These are phyloP conservation scores for Tachina lurida DNA, from an alignment of 2,888 invertebrate species.

Conservation along the genomic window DNA sequence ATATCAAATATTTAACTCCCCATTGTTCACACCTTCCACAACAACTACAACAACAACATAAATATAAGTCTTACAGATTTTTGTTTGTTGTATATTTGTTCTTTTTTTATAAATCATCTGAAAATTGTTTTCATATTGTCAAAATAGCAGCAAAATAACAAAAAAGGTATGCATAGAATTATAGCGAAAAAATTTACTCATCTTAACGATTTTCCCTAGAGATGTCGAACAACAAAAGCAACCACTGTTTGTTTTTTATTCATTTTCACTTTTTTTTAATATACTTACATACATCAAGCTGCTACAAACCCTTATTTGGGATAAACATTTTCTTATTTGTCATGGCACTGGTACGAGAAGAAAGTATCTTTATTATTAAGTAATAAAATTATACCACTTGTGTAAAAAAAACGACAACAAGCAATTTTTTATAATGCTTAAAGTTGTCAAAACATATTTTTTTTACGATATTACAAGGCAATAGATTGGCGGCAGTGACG, in stretches of 20 bases:
- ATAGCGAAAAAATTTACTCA: constrained; percentile 62
- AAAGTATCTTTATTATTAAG: constrained; percentile 79
- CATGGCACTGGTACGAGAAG: constrained; percentile 56
- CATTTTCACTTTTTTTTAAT: neutral
- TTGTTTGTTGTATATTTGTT: constrained; percentile 28
- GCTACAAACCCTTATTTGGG: constrained; percentile 58
- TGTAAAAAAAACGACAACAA: constrained; percentile 70
- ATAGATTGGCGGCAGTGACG: constrained; percentile 1
- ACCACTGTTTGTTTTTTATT: constrained; percentile 28
- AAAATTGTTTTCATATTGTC: constrained; percentile 63
- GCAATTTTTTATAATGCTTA: constrained; percentile 80
- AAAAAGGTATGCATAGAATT: constrained; percentile 52
- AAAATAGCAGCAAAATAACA: constrained; percentile 12
- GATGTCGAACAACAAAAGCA: constrained; percentile 38
- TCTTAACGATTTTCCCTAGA: constrained; percentile 55
- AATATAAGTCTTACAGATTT: constrained; percentile 4
- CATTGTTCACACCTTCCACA: constrained; percentile 66
- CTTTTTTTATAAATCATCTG: constrained; percentile 68
- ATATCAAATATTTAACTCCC: constrained; percentile 53
- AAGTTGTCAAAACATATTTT: constrained; percentile 82
- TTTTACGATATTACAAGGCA: constrained; percentile 56
- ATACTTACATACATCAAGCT: constrained; percentile 23
- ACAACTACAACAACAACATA: constrained; percentile 13
- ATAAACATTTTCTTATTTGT: constrained; percentile 36
- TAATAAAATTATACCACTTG: constrained; percentile 82